These are phyloP conservation scores for Drosophila busckii DNA, from an alignment of 1,140 invertebrate genomes.

Conservation along the genomic window DNA sequence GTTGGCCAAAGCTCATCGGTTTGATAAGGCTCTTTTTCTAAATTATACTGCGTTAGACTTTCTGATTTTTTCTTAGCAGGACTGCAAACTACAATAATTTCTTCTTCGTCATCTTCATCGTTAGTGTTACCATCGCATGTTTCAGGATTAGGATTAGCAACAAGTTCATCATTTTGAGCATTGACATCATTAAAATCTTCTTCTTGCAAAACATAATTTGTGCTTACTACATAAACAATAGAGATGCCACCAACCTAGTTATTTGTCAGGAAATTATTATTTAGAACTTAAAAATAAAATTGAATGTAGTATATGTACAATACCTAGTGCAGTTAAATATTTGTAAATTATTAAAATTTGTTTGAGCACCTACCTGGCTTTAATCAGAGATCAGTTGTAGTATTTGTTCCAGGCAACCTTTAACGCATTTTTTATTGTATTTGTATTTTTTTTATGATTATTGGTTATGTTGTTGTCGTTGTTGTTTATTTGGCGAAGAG, in stretches of 20 bases:
- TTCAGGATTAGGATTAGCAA: background rate
- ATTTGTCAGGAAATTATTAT: conserved; percentile 28
- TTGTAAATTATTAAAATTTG: conserved; percentile 20
- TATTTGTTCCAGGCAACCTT: conserved; percentile 79
- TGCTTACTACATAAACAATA: conserved; percentile 22
- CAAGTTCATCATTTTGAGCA: conserved; percentile 1
- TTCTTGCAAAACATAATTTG: conserved; percentile 25
- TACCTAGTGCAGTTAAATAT: background rate
- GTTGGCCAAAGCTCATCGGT: no score
- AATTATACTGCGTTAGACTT: background rate
- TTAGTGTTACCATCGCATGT: background rate
- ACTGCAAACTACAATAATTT: conserved; percentile 62
- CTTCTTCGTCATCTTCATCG: conserved; percentile 39
- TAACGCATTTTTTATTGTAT: conserved; percentile 48
- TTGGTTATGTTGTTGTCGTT: conserved; percentile 37
- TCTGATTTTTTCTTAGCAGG: conserved; percentile 21
- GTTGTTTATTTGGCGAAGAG: conserved; percentile 67
- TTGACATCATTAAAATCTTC: no score
- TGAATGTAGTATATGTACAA: background rate
- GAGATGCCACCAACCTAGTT: conserved; percentile 49
- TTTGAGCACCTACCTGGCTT: conserved; percentile 68
- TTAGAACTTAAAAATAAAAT: background rate
- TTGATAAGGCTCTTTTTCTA: background rate
- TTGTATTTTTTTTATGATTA: conserved; percentile 42
- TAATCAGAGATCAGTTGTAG: conserved; percentile 78